Conservation (phyloP, 2,888 invertebrate species). For the Siphlonurus alternatus region DNA sequence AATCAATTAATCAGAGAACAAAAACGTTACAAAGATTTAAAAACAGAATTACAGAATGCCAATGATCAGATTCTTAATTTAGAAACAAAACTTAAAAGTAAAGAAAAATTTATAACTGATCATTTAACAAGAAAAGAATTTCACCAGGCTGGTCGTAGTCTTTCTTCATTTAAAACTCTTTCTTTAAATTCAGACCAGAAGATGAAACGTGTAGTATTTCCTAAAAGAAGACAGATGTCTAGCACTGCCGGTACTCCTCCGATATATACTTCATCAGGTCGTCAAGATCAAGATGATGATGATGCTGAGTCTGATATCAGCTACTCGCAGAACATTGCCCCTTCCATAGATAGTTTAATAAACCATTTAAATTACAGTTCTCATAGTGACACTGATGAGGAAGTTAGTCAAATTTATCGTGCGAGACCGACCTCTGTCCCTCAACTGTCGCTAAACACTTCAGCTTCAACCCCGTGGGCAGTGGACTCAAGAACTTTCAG, state of each 20-base stretch:
- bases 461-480: background rate
- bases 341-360: background rate
- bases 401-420: background rate
- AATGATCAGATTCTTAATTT: background rate
- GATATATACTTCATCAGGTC: too few relatives aligned
- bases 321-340: background rate
- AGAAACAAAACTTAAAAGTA: background rate
- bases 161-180: background rate
- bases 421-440: background rate
- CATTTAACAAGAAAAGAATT: background rate
- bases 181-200: background rate
- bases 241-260: background rate
- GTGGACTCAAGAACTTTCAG: constrained; percentile 1
- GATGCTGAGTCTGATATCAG: background rate
- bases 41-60: background rate
- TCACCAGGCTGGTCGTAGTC: background rate
- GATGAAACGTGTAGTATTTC: background rate
- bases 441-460: background rate
- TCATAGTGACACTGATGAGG: background rate
- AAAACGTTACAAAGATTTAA: background rate
- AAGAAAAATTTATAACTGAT: background rate
- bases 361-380: background rate
- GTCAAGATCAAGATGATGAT: background rate
- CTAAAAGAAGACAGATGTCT: background rate
- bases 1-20: background rate